Evolutionary conservation across 1,140 invertebrate genomes (phyloP).

Genomic region (Argopecten irradians): DNA sequence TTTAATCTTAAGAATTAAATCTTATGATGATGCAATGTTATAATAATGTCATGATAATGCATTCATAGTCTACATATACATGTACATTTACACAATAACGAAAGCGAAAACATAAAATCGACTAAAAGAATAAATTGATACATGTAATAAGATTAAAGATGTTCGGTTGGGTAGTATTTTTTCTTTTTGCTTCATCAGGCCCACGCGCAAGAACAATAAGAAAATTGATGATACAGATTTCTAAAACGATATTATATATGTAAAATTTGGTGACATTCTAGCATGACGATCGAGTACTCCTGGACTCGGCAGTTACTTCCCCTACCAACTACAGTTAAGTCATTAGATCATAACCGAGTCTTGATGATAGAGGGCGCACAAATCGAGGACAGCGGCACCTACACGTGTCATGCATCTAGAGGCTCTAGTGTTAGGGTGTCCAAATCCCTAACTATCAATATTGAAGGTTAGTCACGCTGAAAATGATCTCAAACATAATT

Average conservation of each 20-base stretch:
- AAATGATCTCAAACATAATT: too few relatives aligned
- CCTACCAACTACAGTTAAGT: slow-evolving; percentile 85
- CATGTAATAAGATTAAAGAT: too few relatives aligned
- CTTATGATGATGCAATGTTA: too few relatives aligned
- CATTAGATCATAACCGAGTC: slow-evolving; percentile 90
- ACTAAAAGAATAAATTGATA: too few relatives aligned
- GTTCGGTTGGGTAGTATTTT: too few relatives aligned
- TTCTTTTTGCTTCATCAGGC: too few relatives aligned
- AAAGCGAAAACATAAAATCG: too few relatives aligned
- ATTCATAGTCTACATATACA: neutral
- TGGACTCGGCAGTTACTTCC: slow-evolving; percentile 74
- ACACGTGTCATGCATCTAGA: slow-evolving; percentile 90
- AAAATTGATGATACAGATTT: too few relatives aligned
- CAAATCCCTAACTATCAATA: slow-evolving; percentile 50
- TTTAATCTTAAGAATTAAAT: too few relatives aligned
- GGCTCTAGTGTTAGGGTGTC: slow-evolving; percentile 30
- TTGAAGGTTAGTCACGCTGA: slow-evolving; percentile 53
- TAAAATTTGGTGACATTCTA: slow-evolving; percentile 31
- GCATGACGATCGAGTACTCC: slow-evolving; percentile 61
- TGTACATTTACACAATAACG: too few relatives aligned
- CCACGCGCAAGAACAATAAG: too few relatives aligned
- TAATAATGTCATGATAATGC: neutral
- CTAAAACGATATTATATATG: too few relatives aligned
- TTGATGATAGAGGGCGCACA: slow-evolving; percentile 89
- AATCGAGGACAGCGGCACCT: slow-evolving; percentile 96